These are phyloP conservation scores for Glossophaga mutica DNA, from an alignment of 2,797 vertebrate species.

Conservation along the genomic window DNA sequence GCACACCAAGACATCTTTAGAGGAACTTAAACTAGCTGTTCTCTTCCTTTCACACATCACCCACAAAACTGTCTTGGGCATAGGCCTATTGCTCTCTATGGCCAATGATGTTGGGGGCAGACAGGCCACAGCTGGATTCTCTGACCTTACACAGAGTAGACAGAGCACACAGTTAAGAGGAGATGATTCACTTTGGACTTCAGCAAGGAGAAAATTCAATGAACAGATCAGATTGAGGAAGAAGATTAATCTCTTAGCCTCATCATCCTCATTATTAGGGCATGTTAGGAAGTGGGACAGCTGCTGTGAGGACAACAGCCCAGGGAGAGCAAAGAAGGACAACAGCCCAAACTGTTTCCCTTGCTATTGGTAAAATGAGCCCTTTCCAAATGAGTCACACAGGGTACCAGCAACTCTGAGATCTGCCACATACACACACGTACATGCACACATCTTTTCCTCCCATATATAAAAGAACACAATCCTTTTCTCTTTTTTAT, in stretches of 20 bases:
- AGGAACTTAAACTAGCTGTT: not conserved
- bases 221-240: constrained; percentile 57
- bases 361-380: constrained; percentile 54
- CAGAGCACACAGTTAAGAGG: not conserved
- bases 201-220: constrained; percentile 56
- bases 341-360: constrained; percentile 11
- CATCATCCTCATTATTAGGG: constrained; percentile 61
- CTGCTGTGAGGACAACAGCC: constrained; percentile 56
- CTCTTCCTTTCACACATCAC: not conserved
- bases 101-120: constrained; percentile 34
- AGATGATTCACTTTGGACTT: constrained; percentile 37
- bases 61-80: constrained; percentile 35
- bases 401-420: not conserved
- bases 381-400: constrained; percentile 21
- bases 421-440: not conserved
- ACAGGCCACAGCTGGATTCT: constrained; percentile 50
- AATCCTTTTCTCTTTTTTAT: not conserved
- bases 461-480: not conserved
- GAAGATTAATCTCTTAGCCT: constrained; percentile 55
- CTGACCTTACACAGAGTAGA: constrained; percentile 44
- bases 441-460: not conserved
- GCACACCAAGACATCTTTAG: constrained; percentile 43
- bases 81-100: not conserved
- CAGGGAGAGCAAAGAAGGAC: constrained; percentile 18
- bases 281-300: constrained; percentile 58